A percentile compares a stretch with the other conserved stretches of the same genome.
Conservation (phyloP, 1,140 invertebrate species). For the Adelges cooleyi region DNA sequence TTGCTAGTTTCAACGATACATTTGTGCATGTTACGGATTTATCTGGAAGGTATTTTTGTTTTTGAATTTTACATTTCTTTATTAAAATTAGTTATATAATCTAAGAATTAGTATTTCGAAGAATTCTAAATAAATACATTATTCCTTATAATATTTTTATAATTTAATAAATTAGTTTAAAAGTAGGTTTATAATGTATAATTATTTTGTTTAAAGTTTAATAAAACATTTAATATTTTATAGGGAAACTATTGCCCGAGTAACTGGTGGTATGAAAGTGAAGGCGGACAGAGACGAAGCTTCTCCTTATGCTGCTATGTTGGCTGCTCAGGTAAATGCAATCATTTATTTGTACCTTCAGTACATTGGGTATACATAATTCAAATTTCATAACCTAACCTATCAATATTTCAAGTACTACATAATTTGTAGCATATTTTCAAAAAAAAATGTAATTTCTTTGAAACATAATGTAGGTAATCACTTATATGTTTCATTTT, state of each 20-base stretch:
- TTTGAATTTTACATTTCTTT: neutral
- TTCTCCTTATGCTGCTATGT: constrained; percentile 99
- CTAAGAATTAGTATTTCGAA: too few species aligned
- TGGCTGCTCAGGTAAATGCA: constrained; percentile 81
- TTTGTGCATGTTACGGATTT: constrained; percentile 99
- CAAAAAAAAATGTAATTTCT: too few species aligned
- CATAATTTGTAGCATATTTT: too few species aligned
- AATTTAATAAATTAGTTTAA: too few species aligned
- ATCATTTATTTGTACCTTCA: neutral
- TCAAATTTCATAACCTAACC: too few species aligned
- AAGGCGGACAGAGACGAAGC: constrained; percentile 99
- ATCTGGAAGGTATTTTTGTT: constrained; percentile 62
- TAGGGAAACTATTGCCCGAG: constrained; percentile 94
- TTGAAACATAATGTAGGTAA: too few species aligned
- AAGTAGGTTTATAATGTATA: neutral
- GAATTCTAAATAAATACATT: too few species aligned
- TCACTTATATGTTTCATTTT: too few species aligned
- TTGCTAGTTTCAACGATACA: constrained; percentile 99
- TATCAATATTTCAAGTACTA: too few species aligned
- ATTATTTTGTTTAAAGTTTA: constrained; percentile 7
- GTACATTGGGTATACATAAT: too few species aligned
- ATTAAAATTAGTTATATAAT: too few species aligned
- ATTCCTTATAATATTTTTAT: too few species aligned
- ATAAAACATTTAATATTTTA: constrained; percentile 31
- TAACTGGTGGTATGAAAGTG: constrained; percentile 99